Evolutionary conservation across 2,888 invertebrate species (phyloP), one percentile per base, ranked within the genome.

Genomic region (Pristionchus entomophagus): DNA sequence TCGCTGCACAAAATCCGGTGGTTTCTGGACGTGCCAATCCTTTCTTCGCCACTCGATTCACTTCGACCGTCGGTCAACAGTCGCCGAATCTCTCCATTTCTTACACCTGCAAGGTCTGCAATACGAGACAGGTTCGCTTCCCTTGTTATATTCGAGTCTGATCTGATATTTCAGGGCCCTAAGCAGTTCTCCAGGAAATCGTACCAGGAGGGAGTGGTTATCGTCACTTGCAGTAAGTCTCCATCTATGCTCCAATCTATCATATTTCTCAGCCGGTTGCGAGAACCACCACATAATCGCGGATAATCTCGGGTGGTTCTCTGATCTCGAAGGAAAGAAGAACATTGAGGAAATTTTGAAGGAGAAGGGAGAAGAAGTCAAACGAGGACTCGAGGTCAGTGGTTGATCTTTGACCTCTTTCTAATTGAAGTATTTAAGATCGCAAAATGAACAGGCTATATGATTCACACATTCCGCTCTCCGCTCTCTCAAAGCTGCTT

Each of bases 301-400:
- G 0, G 98, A 99, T 94, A 97, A 99, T 94, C 95, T 99, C 1
- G 96, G 96, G 88, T 99, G 98, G 98, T 99, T 98, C 94, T 95
- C 96, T 0, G 96, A 97, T 93, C 88, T 90, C 32, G 87, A 90
- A 88, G 94, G 93, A 82, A 93, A 94, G 87, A 82, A 95, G 88
- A 98, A 98, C 93, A 97, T 99, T 91, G 98, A 98, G 95, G 96
- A 96, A 88, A 96, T 97, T 53, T 95, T 98, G 94, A 96, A 96
- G 29, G 96, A 96, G 86, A 97, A 96, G 93, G 98, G 98, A 1
- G 97, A 98, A 95, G 95, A 94, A 8, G 96, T 98, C 4, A 92
- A 92, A 84, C 91, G 56, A 94, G 89, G 89, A 59, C 65, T 88
- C 38, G 65, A 87, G 84, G 84, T 88, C n/a, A 12, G 19, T 14